These are phyloP conservation scores for Callimorpha dominula DNA, from an alignment of 2,888 invertebrate genomes.

Conservation along the genomic window DNA sequence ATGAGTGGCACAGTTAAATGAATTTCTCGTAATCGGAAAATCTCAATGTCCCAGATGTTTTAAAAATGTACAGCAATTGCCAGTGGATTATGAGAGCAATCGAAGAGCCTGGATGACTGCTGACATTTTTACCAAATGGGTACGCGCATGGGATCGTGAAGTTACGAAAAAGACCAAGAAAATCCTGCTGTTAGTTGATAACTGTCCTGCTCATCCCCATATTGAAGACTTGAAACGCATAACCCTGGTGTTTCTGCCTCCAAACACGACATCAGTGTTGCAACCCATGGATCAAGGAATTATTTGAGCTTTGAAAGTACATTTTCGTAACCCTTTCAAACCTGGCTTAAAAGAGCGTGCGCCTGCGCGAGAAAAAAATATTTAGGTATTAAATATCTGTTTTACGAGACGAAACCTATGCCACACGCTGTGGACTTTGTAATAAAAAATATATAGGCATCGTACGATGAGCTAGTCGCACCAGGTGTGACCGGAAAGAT, in stretches of 20 bases:
- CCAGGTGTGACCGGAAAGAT: too few relatives aligned
- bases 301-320: too few relatives aligned
- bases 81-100: not conserved
- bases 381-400: too few relatives aligned
- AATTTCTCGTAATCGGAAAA: not conserved
- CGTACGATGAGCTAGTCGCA: too few relatives aligned
- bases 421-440: too few relatives aligned
- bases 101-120: conserved; percentile 3
- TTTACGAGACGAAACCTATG: too few relatives aligned
- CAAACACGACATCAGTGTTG: conserved; percentile 7
- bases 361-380: too few relatives aligned
- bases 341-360: too few relatives aligned
- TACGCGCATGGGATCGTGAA: conserved; percentile 20
- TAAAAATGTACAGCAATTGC: conserved; percentile 3
- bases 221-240: conserved; percentile 15
- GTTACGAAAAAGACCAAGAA: conserved; percentile 21
- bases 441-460: too few relatives aligned
- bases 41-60: conserved; percentile 6
- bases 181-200: conserved; percentile 23
- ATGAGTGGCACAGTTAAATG: not conserved
- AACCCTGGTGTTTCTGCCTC: conserved; percentile 16
- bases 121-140: conserved; percentile 15
- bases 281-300: too few relatives aligned
- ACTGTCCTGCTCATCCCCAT: conserved; percentile 21
- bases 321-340: too few relatives aligned